Percentiles rank a stretch among this genome's conserved stretches.
These are phyloP conservation scores for Centropyge bicolor DNA, from an alignment of 2,797 vertebrate genomes.

Conservation along the genomic window DNA sequence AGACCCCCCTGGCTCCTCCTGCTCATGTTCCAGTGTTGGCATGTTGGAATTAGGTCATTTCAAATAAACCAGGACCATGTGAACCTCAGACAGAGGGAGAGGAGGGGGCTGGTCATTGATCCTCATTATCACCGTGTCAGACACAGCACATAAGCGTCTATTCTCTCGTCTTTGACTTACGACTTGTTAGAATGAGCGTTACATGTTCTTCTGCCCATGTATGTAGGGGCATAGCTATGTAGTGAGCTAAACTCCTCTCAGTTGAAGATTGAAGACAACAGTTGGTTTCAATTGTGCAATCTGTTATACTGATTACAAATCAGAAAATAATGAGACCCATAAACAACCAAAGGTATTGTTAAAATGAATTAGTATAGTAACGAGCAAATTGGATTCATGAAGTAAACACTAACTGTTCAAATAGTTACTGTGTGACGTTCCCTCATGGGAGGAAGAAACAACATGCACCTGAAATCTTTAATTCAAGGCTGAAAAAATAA, in stretches of 20 bases:
- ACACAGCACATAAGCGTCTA: background rate
- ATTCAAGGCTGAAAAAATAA: too few species aligned
- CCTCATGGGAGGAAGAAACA: background rate
- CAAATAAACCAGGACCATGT: slow-evolving; percentile 70
- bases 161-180: slow-evolving; percentile 16
- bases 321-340: background rate
- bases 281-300: background rate
- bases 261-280: background rate
- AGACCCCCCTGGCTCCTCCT: slow-evolving; percentile 55
- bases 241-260: background rate
- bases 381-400: background rate
- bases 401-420: background rate
- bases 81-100: slow-evolving; percentile 36
- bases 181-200: slow-evolving; percentile 12
- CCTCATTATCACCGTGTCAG: slow-evolving; percentile 18
- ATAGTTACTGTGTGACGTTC: background rate
- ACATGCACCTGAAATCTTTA: background rate
- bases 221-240: background rate
- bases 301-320: background rate
- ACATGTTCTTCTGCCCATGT: background rate
- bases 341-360: background rate
- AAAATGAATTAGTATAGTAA: background rate
- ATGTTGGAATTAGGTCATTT: slow-evolving; percentile 75
- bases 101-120: slow-evolving; percentile 3
- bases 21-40: slow-evolving; percentile 64